These are phyloP conservation scores for Ptychadena robeensis DNA, from an alignment of 2,797 vertebrate species.

Conservation along the genomic window DNA sequence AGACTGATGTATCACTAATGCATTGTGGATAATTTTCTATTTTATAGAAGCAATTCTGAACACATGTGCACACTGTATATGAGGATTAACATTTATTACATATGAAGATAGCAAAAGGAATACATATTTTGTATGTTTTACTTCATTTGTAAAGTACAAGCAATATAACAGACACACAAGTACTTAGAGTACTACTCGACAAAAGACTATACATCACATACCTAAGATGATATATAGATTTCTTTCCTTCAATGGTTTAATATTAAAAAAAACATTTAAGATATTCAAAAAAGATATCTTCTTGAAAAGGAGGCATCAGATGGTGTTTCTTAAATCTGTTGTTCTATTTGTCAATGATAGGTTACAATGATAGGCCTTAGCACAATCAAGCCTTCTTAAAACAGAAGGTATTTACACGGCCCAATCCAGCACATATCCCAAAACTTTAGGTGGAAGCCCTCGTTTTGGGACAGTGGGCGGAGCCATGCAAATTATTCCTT, in stretches of 20 bases:
- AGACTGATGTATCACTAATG: conserved; percentile 42
- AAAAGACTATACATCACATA: background rate
- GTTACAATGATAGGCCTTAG: too few relatives aligned
- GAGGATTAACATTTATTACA: conserved; percentile 50
- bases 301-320: too few relatives aligned
- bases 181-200: conserved; percentile 1
- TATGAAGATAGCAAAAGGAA: conserved; percentile 25
- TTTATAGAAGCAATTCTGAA: conserved; percentile 42
- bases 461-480: too few relatives aligned
- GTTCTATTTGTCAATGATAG: too few relatives aligned
- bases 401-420: too few relatives aligned
- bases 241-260: background rate
- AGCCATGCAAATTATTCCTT: too few relatives aligned
- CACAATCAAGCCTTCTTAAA: too few relatives aligned
- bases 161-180: background rate
- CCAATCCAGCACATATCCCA: too few relatives aligned
- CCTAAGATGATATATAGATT: background rate
- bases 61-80: conserved; percentile 48
- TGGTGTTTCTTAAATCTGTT: too few relatives aligned
- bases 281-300: too few relatives aligned
- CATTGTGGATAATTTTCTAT: conserved; percentile 27
- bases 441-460: too few relatives aligned
- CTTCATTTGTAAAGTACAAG: conserved; percentile 7
- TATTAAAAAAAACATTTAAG: too few relatives aligned
- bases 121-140: conserved; percentile 30